Percentiles rank a stretch among this genome's conserved stretches.
These are phyloP conservation scores for Eulemur rubriventer DNA, from an alignment of 2,797 vertebrate genomes.

Conservation along the genomic window DNA sequence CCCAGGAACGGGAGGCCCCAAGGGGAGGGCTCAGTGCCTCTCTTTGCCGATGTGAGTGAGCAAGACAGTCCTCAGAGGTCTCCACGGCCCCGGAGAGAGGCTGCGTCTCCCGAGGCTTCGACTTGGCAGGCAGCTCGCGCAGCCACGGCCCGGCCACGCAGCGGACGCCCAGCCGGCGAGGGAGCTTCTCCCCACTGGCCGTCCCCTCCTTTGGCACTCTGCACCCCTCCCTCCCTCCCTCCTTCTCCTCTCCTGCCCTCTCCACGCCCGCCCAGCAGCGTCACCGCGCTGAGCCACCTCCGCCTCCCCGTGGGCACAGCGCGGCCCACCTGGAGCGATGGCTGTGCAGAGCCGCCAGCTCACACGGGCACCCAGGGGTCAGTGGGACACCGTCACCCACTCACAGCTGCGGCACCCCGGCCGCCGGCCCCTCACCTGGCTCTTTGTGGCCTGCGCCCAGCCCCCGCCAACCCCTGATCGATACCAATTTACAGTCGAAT, in stretches of 20 bases:
- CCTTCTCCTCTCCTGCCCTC: not conserved
- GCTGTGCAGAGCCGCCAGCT: conserved; percentile 74
- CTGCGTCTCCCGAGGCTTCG: conserved; percentile 51
- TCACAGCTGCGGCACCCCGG: conserved; percentile 45
- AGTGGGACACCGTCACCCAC: conserved; percentile 72
- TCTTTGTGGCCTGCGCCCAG: conserved; percentile 44
- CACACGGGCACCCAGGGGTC: conserved; percentile 78
- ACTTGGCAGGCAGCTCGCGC: conserved; percentile 12
- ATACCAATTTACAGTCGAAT: conserved; percentile 93
- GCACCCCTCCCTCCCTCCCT: not conserved
- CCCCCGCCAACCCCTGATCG: conserved; percentile 83
- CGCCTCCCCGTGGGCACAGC: conserved; percentile 76
- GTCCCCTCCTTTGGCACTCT: not conserved
- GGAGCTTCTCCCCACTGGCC: conserved; percentile 8
- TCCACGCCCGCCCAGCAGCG: conserved; percentile 69
- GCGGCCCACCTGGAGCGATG: conserved; percentile 74
- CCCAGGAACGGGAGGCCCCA: conserved; percentile 37
- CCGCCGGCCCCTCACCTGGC: conserved; percentile 84
- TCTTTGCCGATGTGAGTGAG: conserved; percentile 24
- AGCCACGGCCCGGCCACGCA: conserved; percentile 58
- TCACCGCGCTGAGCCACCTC: conserved; percentile 80
- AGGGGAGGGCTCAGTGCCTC: not conserved
- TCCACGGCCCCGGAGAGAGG: conserved; percentile 15
- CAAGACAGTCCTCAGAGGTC: conserved; percentile 56
- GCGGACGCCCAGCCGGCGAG: not conserved